These are phyloP conservation scores for Ciconia boyciana DNA, from an alignment of 2,113 vertebrate species.

Conservation along the genomic window DNA sequence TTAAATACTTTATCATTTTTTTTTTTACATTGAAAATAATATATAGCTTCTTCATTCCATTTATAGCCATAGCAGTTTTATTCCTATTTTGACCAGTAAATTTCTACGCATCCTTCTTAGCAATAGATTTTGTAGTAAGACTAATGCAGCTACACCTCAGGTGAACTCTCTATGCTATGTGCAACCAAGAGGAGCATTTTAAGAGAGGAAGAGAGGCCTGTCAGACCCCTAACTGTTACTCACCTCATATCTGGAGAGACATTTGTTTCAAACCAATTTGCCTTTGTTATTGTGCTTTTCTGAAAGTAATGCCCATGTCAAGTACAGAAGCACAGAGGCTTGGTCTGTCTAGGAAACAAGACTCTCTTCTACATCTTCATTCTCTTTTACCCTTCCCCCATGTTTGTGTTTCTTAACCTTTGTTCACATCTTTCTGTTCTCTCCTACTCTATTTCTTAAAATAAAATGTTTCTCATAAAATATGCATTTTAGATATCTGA, in stretches of 20 bases:
- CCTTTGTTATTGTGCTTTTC: not conserved
- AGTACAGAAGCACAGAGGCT: not conserved
- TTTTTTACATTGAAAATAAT: not conserved
- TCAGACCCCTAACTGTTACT: not conserved
- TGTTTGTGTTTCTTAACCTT: not conserved
- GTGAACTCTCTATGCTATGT: not conserved
- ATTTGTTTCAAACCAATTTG: not conserved
- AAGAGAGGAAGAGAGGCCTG: not conserved
- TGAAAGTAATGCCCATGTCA: not conserved
- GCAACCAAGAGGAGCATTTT: not conserved
- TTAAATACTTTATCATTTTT: not conserved
- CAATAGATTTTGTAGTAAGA: not conserved
- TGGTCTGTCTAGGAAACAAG: not conserved
- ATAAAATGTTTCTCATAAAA: not conserved
- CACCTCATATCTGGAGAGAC: not conserved
- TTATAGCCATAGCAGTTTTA: not conserved
- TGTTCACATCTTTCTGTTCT: not conserved
- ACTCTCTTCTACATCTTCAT: not conserved
- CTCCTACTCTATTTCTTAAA: not conserved
- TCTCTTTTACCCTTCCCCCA: not conserved
- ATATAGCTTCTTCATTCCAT: not conserved
- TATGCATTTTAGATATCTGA: not conserved
- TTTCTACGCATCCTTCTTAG: not conserved
- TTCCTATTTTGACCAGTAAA: not conserved
- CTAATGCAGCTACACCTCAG: not conserved